Conservation (phyloP, 1,140 invertebrate genomes). For the roundworm (Caenorhabditis elegans) region WBcel235 BX284603.4:7344501-7345000, state of each 20-base stretch:
- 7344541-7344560: no score
- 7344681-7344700: no score
- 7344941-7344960: neutral
- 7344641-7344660: no score
- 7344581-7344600: neutral
- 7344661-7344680: no score
- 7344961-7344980: neutral
- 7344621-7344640: no score
- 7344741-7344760: neutral
- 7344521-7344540: no score
- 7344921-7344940: conserved; percentile 3
- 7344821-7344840: neutral
- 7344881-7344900: neutral
- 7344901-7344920: conserved; percentile 25
- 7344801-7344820: neutral
- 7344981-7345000: no score
- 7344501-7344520: neutral
- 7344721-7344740: neutral
- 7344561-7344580: no score
- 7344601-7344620: no score
- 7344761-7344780: conserved; percentile 1
- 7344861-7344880: neutral
- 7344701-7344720: no score
- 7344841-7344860: neutral
- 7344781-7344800: neutral